phyloP scores from a whole-genome alignment of 2,888 invertebrate genomes.

The Kuschelorhynchus macadamiae region DNA sequence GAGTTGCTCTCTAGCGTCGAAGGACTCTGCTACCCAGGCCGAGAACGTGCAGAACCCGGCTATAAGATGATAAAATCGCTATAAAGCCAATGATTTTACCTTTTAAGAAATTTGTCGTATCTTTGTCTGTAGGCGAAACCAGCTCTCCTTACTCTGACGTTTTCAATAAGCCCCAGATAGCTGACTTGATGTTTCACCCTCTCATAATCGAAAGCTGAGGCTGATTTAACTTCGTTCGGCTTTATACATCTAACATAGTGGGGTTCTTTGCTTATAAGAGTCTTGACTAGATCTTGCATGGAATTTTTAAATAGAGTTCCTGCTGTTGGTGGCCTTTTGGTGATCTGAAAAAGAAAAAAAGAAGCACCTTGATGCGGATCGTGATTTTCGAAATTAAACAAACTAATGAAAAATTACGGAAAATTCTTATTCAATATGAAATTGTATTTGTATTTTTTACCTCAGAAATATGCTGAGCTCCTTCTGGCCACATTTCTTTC shows the following conservation, averaged over 20 bases:
- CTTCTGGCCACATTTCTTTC: conserved; percentile 96
- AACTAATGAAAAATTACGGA: too few relatives aligned
- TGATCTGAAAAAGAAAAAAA: conserved; percentile 82
- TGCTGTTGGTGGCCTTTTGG: conserved; percentile 94
- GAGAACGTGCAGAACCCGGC: too few relatives aligned
- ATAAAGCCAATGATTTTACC: too few relatives aligned
- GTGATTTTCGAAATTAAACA: too few relatives aligned
- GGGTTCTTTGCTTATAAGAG: conserved; percentile 92
- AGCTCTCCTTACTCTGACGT: conserved; percentile 94
- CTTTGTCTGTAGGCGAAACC: conserved; percentile 97
- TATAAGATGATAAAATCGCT: too few relatives aligned
- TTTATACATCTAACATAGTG: conserved; percentile 98
- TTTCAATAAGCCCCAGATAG: conserved; percentile 94
- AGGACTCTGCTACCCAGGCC: too few relatives aligned
- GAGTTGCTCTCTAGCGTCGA: too few relatives aligned
- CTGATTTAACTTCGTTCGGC: conserved; percentile 94
- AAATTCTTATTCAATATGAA: too few relatives aligned
- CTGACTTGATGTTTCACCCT: conserved; percentile 82
- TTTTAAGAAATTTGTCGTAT: conserved; percentile 92
- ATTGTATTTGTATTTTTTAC: too few relatives aligned
- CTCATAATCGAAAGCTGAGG: conserved; percentile 87
- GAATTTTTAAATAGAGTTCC: conserved; percentile 96
- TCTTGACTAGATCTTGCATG: conserved; percentile 91
- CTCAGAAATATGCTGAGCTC: conserved; percentile 89
- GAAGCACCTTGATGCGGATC: too few relatives aligned